These are phyloP conservation scores for Leucophenga maculata DNA, from an alignment of 2,888 invertebrate species.

Conservation along the genomic window DNA sequence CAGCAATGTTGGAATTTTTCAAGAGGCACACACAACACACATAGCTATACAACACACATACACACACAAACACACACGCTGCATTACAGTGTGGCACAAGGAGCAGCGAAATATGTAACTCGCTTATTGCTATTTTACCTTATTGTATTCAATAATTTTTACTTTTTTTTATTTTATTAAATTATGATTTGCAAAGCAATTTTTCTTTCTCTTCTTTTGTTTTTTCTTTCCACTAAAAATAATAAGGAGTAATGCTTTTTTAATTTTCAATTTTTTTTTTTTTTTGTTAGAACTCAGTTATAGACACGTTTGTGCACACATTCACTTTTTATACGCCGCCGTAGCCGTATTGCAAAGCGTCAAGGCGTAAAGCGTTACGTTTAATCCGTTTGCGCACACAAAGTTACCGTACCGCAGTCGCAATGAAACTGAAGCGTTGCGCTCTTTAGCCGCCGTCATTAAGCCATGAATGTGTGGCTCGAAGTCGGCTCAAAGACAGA, in stretches of 20 bases:
- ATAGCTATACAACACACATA: neutral
- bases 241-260: too few relatives aligned
- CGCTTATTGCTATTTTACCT: neutral
- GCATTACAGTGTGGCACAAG: neutral
- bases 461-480: constrained; percentile 1
- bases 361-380: neutral
- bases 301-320: constrained; percentile 41
- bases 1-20: constrained; percentile 62
- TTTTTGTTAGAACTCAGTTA: too few relatives aligned
- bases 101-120: constrained; percentile 9
- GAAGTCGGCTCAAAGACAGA: constrained; percentile 5
- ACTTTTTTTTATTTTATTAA: constrained; percentile 4
- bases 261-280: too few relatives aligned
- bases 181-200: too few relatives aligned
- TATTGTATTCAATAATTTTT: neutral
- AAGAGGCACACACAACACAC: constrained; percentile 42
- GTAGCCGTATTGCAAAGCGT: constrained; percentile 33
- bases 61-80: constrained; percentile 26
- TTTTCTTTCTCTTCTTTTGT: neutral
- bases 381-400: constrained; percentile 53
- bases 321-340: constrained; percentile 57
- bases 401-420: constrained; percentile 70
- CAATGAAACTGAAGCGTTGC: constrained; percentile 68
- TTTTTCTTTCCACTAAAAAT: neutral
- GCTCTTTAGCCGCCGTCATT: constrained; percentile 15